These are phyloP conservation scores for Sebastes diaconus DNA, from an alignment of 2,797 vertebrate genomes.

Conservation along the genomic window DNA sequence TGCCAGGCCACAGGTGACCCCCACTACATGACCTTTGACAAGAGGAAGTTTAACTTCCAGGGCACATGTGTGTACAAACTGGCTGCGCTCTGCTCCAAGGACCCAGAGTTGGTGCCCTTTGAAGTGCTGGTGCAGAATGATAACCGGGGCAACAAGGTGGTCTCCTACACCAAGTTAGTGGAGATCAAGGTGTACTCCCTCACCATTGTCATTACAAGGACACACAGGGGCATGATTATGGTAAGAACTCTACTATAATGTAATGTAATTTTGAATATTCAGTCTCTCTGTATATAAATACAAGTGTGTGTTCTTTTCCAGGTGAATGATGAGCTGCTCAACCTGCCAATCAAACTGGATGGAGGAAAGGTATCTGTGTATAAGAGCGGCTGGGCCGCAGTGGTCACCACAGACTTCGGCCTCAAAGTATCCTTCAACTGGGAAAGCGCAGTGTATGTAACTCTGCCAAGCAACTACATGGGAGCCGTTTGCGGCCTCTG, in stretches of 20 bases:
- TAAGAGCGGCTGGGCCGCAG: conserved; percentile 60
- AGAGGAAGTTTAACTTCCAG: conserved; percentile 71
- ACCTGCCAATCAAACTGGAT: conserved; percentile 77
- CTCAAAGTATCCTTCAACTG: conserved; percentile 77
- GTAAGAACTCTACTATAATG: conserved; percentile 55
- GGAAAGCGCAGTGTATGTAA: conserved; percentile 64
- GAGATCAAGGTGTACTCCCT: conserved; percentile 69
- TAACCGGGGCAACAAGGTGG: conserved; percentile 62
- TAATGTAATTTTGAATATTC: neutral
- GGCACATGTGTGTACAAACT: conserved; percentile 80
- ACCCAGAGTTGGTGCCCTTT: conserved; percentile 68
- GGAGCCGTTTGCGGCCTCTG: conserved; percentile 79
- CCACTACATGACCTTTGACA: conserved; percentile 80
- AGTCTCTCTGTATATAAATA: neutral
- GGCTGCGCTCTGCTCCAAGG: conserved; percentile 63
- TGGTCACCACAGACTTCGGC: conserved; percentile 75
- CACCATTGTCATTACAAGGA: conserved; percentile 72
- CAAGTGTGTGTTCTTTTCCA: conserved; percentile 44
- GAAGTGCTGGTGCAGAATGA: conserved; percentile 80
- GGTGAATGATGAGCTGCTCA: conserved; percentile 81
- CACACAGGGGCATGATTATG: conserved; percentile 63
- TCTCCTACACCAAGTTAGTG: conserved; percentile 76
- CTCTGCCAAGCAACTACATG: conserved; percentile 71
- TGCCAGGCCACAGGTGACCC: conserved; percentile 75
- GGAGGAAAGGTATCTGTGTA: conserved; percentile 60